phyloP scores from a whole-genome alignment of 2,797 vertebrate genomes.

The Hippoglossus hippoglossus region DNA sequence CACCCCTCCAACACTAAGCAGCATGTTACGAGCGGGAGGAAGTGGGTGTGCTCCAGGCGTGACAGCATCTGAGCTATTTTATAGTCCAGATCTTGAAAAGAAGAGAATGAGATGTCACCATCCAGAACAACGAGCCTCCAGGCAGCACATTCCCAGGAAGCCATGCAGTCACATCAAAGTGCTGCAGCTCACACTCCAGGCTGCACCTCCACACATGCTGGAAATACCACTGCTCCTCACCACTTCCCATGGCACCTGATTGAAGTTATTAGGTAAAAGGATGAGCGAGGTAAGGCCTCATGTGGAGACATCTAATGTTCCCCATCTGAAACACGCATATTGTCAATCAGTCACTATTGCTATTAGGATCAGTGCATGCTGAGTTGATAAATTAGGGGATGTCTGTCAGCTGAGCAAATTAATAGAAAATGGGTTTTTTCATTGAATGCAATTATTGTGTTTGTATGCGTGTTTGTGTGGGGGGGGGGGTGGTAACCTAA shows the following conservation, averaged over 20 bases:
- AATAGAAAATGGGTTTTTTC: neutral
- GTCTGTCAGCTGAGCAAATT: neutral
- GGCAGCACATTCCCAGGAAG: conserved; percentile 48
- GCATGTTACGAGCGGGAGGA: conserved; percentile 11
- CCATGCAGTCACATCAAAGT: conserved; percentile 39
- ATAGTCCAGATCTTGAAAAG: conserved; percentile 52
- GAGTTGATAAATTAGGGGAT: neutral
- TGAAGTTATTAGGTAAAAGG: conserved; percentile 36
- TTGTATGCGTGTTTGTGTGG: neutral
- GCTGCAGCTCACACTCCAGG: conserved; percentile 37
- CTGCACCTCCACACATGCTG: conserved; percentile 40
- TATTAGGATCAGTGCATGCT: neutral
- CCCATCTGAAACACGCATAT: conserved; percentile 7
- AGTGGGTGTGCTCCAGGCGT: conserved; percentile 45
- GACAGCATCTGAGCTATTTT: conserved; percentile 50
- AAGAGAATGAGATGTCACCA: conserved; percentile 63
- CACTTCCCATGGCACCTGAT: conserved; percentile 25
- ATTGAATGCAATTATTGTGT: neutral
- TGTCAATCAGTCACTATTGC: conserved; percentile 19
- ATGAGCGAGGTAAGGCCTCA: conserved; percentile 12
- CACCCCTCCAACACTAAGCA: neutral
- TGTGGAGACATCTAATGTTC: conserved; percentile 17
- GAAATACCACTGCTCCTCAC: conserved; percentile 34
- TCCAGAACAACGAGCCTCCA: conserved; percentile 53
- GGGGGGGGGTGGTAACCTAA: no score